A percentile compares a stretch with the other conserved stretches of the same genome.
Evolutionary conservation across 2,888 invertebrate genomes (phyloP).

Genomic region (Hanleya hanleyi): DNA sequence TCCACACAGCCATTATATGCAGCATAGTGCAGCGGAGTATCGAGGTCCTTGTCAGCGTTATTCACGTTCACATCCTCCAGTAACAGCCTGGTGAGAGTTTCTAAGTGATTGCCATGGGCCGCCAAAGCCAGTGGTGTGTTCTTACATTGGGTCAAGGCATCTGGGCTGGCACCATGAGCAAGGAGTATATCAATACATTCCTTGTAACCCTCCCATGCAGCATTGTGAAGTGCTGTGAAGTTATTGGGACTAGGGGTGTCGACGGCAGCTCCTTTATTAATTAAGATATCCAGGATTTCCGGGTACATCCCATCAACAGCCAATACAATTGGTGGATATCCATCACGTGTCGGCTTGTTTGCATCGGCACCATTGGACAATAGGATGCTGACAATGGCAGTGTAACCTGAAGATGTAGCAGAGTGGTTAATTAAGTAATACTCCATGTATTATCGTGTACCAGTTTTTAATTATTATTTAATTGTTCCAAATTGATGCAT

Average conservation of each 20-base stretch:
- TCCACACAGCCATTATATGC: conserved; percentile 59
- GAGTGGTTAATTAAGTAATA: too few relatives aligned
- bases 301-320: conserved; percentile 49
- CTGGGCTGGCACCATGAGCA: conserved; percentile 45
- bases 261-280: conserved; percentile 49
- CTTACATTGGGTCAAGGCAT: conserved; percentile 49
- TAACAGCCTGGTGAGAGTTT: conserved; percentile 49
- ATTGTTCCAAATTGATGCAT: too few relatives aligned
- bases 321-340: conserved; percentile 50
- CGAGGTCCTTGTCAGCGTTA: conserved; percentile 61
- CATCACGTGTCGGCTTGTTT: conserved; percentile 29
- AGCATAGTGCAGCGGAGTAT: conserved; percentile 64
- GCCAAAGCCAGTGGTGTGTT: conserved; percentile 65
- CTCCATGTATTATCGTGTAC: too few relatives aligned
- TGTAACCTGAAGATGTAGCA: conserved; percentile 49
- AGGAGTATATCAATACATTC: conserved; percentile 47
- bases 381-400: conserved; percentile 41
- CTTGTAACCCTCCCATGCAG: conserved; percentile 62
- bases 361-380: conserved; percentile 52
- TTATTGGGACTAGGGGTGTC: conserved; percentile 42
- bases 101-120: conserved; percentile 53
- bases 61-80: conserved; percentile 58
- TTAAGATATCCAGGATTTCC: conserved; percentile 44
- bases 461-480: too few relatives aligned
- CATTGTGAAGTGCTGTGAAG: conserved; percentile 62